phyloP scores from a whole-genome alignment of 2,888 invertebrate genomes.

The Drosophila colorata region DNA sequence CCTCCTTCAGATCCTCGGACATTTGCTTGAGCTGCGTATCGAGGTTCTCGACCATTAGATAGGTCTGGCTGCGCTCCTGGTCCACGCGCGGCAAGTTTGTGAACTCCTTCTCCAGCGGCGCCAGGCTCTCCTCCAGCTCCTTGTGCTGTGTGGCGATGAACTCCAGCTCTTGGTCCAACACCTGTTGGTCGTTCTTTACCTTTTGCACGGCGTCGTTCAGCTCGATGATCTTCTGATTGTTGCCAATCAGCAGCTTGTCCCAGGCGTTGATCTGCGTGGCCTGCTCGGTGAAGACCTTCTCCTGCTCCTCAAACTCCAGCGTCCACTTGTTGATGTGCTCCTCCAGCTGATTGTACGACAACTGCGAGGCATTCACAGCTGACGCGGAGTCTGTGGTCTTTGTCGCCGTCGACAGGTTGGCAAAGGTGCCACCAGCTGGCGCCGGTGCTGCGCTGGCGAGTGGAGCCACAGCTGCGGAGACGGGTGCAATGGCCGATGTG shows the following conservation, averaged over 20 bases:
- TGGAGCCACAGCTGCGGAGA: slow-evolving; percentile 38
- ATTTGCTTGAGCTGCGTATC: slow-evolving; percentile 97
- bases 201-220: slow-evolving; percentile 94
- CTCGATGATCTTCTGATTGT: slow-evolving; percentile 96
- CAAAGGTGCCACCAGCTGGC: slow-evolving; percentile 60
- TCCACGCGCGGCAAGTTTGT: slow-evolving; percentile 90
- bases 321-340: slow-evolving; percentile 98
- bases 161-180: slow-evolving; percentile 96
- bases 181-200: slow-evolving; percentile 95
- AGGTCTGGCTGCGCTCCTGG: slow-evolving; percentile 96
- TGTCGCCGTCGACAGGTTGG: slow-evolving; percentile 77
- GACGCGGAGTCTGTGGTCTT: slow-evolving; percentile 82
- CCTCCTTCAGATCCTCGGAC: slow-evolving; percentile 97
- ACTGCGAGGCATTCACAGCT: slow-evolving; percentile 86
- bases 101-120: slow-evolving; percentile 93
- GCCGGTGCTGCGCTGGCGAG: slow-evolving; percentile 37
- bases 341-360: slow-evolving; percentile 94
- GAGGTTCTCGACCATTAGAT: slow-evolving; percentile 94
- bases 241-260: slow-evolving; percentile 95
- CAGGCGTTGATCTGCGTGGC: slow-evolving; percentile 98
- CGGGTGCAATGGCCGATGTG: slow-evolving; percentile 39
- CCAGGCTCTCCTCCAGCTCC: slow-evolving; percentile 94
- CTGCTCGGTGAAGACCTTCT: slow-evolving; percentile 96
- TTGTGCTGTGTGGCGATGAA: slow-evolving; percentile 96
- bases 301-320: slow-evolving; percentile 95